Evolutionary conservation across 1,140 invertebrate genomes (phyloP).

Genomic region (Monomorium pharaonis): DNA sequence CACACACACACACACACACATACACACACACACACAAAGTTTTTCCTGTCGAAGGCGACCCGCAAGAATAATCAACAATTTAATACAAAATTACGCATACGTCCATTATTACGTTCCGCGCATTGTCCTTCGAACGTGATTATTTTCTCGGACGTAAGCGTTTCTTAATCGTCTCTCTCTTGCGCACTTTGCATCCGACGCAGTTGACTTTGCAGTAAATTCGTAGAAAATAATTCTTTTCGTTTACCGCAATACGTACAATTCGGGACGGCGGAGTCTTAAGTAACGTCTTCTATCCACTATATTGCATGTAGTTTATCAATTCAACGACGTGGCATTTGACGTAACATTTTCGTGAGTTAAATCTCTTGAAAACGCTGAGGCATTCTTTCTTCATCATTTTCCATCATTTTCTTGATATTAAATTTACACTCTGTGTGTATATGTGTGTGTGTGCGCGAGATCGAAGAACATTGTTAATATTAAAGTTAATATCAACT

Average conservation of each 20-base stretch:
- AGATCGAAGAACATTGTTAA: neutral
- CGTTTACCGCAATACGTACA: neutral
- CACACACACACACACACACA: too few species aligned
- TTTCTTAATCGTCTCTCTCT: neutral
- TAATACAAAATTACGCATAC: constrained; percentile 12
- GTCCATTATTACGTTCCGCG: constrained; percentile 5
- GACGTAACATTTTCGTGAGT: neutral
- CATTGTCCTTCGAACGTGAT: constrained; percentile 29
- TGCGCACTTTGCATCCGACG: neutral
- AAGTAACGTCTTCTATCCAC: neutral
- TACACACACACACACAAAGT: too few species aligned
- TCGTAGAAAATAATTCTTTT: neutral
- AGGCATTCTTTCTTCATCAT: neutral
- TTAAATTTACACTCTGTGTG: neutral
- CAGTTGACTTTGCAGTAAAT: neutral
- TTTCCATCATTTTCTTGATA: neutral
- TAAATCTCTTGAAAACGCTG: neutral
- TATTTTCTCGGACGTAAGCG: neutral
- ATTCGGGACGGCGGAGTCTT: neutral
- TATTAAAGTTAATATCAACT: neutral
- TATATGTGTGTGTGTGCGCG: too few species aligned
- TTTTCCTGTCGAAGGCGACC: neutral
- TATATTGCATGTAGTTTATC: neutral
- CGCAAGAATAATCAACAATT: neutral
- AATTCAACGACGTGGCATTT: neutral